Base-by-base conservation (phyloP, 2,797 vertebrate genomes). In the Sorex maritimensis region DNA sequence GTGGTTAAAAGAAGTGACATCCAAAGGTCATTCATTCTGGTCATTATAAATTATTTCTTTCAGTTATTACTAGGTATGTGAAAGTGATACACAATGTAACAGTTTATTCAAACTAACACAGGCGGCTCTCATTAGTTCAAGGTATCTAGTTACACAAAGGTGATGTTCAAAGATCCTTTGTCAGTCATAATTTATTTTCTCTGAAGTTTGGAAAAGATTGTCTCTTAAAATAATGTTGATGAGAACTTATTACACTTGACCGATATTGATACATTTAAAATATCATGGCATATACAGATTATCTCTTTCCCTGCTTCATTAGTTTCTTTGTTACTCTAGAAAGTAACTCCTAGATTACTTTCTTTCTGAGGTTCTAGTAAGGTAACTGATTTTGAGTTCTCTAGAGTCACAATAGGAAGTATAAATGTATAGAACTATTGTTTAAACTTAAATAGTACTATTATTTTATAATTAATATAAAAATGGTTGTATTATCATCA, bases 41-140 rank as follows among this genome's bases (percentile, higher is more conserved):
- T 81, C 8, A 61, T 28, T 75, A 14, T 44, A 68, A 74, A 61
- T 78, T 58, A 81, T 74, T 93, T 92, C 6, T 46, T 72, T 81
- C 78, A 2, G 30, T n/a, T 0, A 2, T 1, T 24, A 49, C 68
- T 85, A 63, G 1, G 1, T 28, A 65, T 61, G 75, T 23, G 13
- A 88, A 85, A 11, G 8, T 4, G 14, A 73, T 55, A 3, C 72
- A 10, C 65, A 9, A 3, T 77, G 7, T 73, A 9, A 10, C 12
- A 46, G 86, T 78, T 69, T 81, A 7, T 38, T 46, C 12, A 41
- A 46, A 69, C 12, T 69, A 46, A 6, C 8, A 71, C 14, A 55
- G 24, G 0, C 1, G 24, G 0, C 1, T 58, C 6, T 86, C 2
- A 44, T n/a, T 65, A 6, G 11, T 14, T 90, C 11, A 17, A 63